Percentiles rank a stretch among this genome's conserved stretches.
Evolutionary conservation across 2,113 vertebrate genomes (phyloP).

Genomic region (Delphinus delphis): DNA sequence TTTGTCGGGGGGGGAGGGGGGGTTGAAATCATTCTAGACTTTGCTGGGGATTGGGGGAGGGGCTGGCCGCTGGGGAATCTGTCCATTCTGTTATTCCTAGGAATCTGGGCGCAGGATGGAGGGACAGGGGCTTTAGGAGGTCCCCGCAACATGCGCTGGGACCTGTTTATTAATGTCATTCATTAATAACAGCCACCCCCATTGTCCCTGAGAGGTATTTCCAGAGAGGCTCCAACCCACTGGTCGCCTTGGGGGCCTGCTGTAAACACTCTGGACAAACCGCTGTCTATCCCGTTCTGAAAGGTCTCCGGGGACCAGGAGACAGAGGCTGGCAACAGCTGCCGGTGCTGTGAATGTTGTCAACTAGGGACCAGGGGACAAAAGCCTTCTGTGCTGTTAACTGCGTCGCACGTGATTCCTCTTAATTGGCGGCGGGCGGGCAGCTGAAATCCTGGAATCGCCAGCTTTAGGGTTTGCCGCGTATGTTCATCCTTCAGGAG

Average conservation of each 20-base stretch:
- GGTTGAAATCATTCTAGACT: background rate
- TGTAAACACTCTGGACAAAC: background rate
- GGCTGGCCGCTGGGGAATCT: background rate
- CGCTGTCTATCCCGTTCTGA: background rate
- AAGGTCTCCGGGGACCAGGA: background rate
- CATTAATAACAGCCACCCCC: background rate
- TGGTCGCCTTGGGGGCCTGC: background rate
- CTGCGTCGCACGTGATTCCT: rapidly evolving
- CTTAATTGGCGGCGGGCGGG: background rate
- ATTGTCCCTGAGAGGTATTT: background rate
- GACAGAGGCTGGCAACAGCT: background rate
- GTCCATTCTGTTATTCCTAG: background rate
- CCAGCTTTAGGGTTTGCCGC: background rate
- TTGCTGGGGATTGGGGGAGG: rapidly evolving
- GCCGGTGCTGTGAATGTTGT: rapidly evolving
- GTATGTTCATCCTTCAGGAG: background rate
- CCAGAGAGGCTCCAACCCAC: background rate
- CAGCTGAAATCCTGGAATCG: background rate
- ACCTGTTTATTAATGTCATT: background rate
- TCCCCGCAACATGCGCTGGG: rapidly evolving
- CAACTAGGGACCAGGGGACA: background rate
- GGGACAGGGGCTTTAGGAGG: background rate
- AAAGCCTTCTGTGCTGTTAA: background rate
- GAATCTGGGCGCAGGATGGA: background rate
- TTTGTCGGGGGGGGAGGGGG: background rate